phyloP scores from a whole-genome alignment of 2,113 vertebrate genomes.

The Tauraco erythrolophus region DNA sequence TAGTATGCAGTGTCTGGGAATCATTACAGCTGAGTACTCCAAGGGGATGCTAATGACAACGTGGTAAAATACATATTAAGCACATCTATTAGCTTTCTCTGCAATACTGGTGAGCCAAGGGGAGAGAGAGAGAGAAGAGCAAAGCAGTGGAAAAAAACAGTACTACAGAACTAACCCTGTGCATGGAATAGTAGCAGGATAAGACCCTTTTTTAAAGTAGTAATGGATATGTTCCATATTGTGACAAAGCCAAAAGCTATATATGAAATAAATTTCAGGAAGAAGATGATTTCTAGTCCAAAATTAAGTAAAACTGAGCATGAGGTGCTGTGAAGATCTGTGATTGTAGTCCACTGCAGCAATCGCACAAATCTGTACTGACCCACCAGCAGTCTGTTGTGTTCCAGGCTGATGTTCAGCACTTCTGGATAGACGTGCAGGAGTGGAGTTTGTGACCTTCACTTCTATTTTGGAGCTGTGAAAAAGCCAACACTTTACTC shows the following conservation, averaged over 20 bases:
- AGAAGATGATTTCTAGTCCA: not conserved
- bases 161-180: not conserved
- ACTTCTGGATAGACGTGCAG: not conserved
- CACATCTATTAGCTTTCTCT: not conserved
- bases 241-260: not conserved
- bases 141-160: not conserved
- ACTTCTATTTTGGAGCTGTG: not conserved
- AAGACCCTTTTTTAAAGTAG: not conserved
- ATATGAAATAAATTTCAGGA: not conserved
- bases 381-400: not conserved
- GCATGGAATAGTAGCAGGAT: not conserved
- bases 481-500: not conserved
- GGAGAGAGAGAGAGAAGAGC: not conserved
- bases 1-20: not conserved
- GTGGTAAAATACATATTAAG: not conserved
- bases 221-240: not conserved
- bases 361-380: not conserved
- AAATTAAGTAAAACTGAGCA: not conserved
- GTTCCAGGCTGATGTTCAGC: not conserved
- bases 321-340: not conserved
- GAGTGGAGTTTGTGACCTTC: not conserved
- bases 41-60: not conserved
- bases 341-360: not conserved
- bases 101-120: not conserved
- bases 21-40: not conserved